These are phyloP conservation scores for Aspidiotus rigidus DNA, from an alignment of 2,888 invertebrate genomes.

Conservation along the genomic window DNA sequence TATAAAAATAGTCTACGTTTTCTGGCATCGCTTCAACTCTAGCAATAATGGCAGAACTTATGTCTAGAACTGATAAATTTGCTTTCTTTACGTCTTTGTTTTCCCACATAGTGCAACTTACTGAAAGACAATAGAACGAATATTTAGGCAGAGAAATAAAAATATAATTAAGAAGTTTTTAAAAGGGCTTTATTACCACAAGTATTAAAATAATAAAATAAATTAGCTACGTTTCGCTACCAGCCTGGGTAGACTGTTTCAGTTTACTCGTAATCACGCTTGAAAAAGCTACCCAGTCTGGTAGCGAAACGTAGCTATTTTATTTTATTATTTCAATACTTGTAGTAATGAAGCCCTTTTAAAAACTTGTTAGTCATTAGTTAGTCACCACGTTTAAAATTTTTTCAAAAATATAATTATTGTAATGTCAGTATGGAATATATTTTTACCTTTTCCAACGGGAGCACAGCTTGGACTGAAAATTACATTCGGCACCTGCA, in stretches of 20 bases:
- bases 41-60: conserved; percentile 86
- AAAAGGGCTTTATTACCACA: no score
- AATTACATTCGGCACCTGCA: conserved; percentile 57
- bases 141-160: neutral
- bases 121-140: conserved; percentile 46
- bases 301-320: no score
- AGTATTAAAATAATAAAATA: no score
- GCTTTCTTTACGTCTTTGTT: conserved; percentile 81
- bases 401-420: no score
- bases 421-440: neutral
- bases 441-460: conserved; percentile 61
- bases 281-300: no score
- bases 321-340: no score
- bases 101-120: conserved; percentile 94
- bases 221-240: no score
- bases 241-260: no score
- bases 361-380: no score
- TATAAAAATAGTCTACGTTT: conserved; percentile 67
- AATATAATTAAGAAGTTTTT: conserved; percentile 1
- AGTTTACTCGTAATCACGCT: no score
- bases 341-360: no score
- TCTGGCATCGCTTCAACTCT: conserved; percentile 76
- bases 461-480: conserved; percentile 60
- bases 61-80: conserved; percentile 86
- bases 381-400: no score